These are phyloP conservation scores for Distichodus sexfasciatus DNA, from an alignment of 2,797 vertebrate species.

Conservation along the genomic window DNA sequence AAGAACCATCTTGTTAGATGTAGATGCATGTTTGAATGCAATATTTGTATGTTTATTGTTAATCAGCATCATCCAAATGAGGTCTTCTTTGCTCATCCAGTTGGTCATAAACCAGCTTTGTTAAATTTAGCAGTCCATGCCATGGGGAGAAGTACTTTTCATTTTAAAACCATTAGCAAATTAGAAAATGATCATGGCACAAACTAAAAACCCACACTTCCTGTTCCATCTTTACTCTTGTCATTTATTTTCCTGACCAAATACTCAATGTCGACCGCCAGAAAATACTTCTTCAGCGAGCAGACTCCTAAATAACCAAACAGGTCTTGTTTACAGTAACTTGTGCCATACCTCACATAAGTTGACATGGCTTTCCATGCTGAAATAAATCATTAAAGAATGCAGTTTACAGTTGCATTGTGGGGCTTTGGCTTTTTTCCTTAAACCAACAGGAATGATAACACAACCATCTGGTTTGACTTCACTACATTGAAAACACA, in stretches of 20 bases:
- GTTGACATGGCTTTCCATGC: constrained; percentile 7
- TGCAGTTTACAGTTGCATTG: constrained; percentile 12
- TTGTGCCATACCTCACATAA: background rate
- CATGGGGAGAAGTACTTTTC: too few relatives aligned
- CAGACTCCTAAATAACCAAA: constrained; percentile 6
- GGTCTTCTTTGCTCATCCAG: too few relatives aligned
- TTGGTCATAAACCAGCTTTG: too few relatives aligned
- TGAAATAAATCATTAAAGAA: constrained; percentile 42
- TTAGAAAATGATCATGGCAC: too few relatives aligned
- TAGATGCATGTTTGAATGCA: too few relatives aligned
- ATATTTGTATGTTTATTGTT: too few relatives aligned
- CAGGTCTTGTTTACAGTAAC: background rate
- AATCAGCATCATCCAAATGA: too few relatives aligned
- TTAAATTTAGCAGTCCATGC: too few relatives aligned
- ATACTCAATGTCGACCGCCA: background rate
- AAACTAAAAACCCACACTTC: too few relatives aligned
- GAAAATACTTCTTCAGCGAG: background rate
- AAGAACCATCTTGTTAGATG: too few relatives aligned
- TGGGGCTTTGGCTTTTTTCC: constrained; percentile 28
- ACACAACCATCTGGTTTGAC: constrained; percentile 42
- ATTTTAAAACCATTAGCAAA: too few relatives aligned
- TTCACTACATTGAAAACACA: constrained; percentile 45
- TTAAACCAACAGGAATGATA: constrained; percentile 40
- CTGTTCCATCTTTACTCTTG: too few relatives aligned
- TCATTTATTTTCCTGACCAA: background rate